A percentile compares a stretch with the other conserved stretches of the same genome.
Conservation (phyloP, 2,888 invertebrate genomes). For the Synergus umbraculus region DNA sequence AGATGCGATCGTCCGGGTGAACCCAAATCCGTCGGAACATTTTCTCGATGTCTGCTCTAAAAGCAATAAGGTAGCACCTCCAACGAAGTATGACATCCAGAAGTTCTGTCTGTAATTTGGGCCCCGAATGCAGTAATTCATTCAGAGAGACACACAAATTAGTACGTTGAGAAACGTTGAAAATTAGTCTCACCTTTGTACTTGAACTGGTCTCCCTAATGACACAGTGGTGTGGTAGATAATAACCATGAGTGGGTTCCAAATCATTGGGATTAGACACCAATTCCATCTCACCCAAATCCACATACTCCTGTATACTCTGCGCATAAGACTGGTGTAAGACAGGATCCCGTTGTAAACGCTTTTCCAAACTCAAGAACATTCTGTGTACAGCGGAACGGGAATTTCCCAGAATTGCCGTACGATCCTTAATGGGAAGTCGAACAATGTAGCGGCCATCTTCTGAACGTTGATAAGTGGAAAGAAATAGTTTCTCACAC, state of each 20-base stretch:
- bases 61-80: slow-evolving; percentile 50
- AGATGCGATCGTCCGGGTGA: slow-evolving; percentile 31
- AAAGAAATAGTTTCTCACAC: not conserved
- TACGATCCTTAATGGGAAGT: not conserved
- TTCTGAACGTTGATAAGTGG: not conserved
- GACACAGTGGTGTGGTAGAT: not conserved
- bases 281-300: too few species aligned
- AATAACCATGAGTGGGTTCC: too few species aligned
- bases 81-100: slow-evolving; percentile 53
- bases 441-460: not conserved
- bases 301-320: not conserved
- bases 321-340: not conserved
- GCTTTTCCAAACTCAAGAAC: not conserved
- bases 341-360: not conserved
- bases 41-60: slow-evolving; percentile 61
- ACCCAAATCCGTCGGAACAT: slow-evolving; percentile 57
- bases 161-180: slow-evolving; percentile 57
- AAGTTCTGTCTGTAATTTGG: slow-evolving; percentile 52
- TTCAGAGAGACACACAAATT: slow-evolving; percentile 50
- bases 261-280: too few species aligned
- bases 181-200: slow-evolving; percentile 64
- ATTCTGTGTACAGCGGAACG: not conserved
- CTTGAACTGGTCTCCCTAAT: slow-evolving; percentile 42
- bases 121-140: slow-evolving; percentile 55
- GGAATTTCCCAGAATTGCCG: too few species aligned